These are phyloP conservation scores for Pseudomyrmex gracilis DNA, from an alignment of 1,140 invertebrate genomes.

Conservation along the genomic window DNA sequence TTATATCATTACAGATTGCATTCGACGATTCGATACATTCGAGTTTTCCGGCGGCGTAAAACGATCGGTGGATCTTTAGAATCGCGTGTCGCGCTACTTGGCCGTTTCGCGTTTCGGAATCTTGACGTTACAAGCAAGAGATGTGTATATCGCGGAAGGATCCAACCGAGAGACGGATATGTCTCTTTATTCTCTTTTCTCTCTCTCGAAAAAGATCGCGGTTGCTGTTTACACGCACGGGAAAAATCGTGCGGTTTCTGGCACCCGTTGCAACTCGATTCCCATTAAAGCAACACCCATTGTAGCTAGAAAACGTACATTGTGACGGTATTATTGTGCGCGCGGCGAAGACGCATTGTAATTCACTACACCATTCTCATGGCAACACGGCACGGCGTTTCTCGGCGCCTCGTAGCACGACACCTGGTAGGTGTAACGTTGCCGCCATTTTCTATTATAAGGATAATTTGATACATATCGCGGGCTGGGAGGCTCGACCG, in stretches of 20 bases:
- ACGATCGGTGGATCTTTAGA: slow-evolving; percentile 29
- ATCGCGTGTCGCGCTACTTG: slow-evolving; percentile 43
- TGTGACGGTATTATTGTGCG: slow-evolving; percentile 82
- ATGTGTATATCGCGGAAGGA: slow-evolving; percentile 33
- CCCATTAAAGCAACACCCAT: slow-evolving; percentile 85
- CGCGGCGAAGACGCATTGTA: slow-evolving; percentile 80
- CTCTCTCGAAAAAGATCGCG: slow-evolving; percentile 11
- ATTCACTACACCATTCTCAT: slow-evolving; percentile 81
- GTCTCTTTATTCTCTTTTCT: not conserved
- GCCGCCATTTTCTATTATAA: slow-evolving; percentile 85
- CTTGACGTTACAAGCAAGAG: slow-evolving; percentile 49
- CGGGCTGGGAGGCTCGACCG: slow-evolving; percentile 60
- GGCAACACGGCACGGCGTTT: slow-evolving; percentile 69
- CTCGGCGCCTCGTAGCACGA: slow-evolving; percentile 74
- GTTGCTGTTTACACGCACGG: slow-evolving; percentile 69
- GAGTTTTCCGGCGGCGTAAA: slow-evolving; percentile 12
- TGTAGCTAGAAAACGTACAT: slow-evolving; percentile 77
- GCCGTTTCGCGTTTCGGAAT: slow-evolving; percentile 37
- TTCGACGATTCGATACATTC: slow-evolving; percentile 17
- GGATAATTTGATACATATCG: slow-evolving; percentile 86
- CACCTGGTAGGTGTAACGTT: slow-evolving; percentile 86
- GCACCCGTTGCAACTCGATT: slow-evolving; percentile 80
- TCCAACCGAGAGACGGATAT: not conserved
- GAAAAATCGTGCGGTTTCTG: slow-evolving; percentile 62
- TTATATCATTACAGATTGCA: not conserved